phyloP scores from a whole-genome alignment of 2,113 vertebrate genomes.

The Aviceda subcristata region DNA sequence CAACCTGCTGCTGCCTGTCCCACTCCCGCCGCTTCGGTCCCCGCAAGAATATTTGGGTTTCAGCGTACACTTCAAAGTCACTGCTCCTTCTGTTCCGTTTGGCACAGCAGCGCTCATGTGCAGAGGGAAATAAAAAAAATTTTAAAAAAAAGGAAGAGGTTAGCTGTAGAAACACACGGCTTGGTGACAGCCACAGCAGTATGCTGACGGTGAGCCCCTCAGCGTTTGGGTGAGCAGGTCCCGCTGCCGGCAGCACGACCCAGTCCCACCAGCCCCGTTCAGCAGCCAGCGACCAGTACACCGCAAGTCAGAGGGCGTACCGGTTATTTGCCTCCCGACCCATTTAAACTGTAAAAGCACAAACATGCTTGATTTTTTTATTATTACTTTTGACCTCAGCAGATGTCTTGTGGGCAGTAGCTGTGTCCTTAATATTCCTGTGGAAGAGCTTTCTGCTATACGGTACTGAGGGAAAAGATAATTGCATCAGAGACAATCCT shows the following conservation, averaged over 20 bases:
- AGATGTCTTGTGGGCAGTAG: background rate
- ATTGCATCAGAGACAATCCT: background rate
- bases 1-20: background rate
- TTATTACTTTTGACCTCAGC: background rate
- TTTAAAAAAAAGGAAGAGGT: background rate
- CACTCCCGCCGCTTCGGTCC: background rate
- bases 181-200: background rate
- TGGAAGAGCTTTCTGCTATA: background rate
- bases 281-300: fast-evolving
- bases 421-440: background rate
- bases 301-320: background rate
- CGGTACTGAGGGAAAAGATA: background rate
- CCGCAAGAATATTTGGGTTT: background rate
- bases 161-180: background rate
- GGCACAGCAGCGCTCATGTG: background rate
- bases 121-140: too few species aligned
- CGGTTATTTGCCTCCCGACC: background rate
- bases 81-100: background rate
- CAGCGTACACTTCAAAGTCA: background rate
- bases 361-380: background rate
- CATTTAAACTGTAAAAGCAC: background rate
- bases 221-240: background rate
- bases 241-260: fast-evolving
- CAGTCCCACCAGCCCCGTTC: background rate
- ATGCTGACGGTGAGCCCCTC: fast-evolving